Conservation (phyloP, 2,888 invertebrate genomes). For the Torymus texanus region DNA sequence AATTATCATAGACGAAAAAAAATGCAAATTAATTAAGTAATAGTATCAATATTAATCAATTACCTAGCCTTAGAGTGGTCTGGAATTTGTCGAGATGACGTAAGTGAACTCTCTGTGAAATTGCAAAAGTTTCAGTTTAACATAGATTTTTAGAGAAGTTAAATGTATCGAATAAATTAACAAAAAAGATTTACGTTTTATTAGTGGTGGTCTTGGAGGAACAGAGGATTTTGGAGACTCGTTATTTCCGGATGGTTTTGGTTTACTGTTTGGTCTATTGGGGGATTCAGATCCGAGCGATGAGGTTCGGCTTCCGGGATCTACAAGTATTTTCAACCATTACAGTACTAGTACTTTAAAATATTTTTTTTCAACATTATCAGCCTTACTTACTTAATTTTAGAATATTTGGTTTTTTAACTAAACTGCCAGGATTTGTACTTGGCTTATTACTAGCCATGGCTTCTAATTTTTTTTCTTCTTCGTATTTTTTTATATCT, state of each 20-base stretch:
- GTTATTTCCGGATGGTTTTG: slow-evolving; percentile 25
- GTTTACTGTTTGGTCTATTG: slow-evolving; percentile 17
- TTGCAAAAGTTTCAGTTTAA: too few species aligned
- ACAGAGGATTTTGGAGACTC: slow-evolving; percentile 48
- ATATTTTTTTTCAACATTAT: background rate
- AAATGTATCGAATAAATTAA: background rate
- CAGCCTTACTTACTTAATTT: slow-evolving; percentile 32
- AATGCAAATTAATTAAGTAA: background rate
- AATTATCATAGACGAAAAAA: background rate
- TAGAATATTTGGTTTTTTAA: slow-evolving; percentile 32
- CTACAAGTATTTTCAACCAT: slow-evolving; percentile 30
- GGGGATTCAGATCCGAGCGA: background rate
- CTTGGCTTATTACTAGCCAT: slow-evolving; percentile 27
- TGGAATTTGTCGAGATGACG: slow-evolving; percentile 54
- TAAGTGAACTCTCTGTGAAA: slow-evolving; percentile 59
- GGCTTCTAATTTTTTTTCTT: slow-evolving; percentile 68
- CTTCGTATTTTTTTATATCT: slow-evolving; percentile 69
- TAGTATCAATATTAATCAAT: slow-evolving; percentile 36
- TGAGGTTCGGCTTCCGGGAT: background rate
- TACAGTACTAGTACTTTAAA: background rate
- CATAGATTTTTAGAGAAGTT: too few species aligned
- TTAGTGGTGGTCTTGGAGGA: slow-evolving; percentile 52
- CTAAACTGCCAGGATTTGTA: background rate
- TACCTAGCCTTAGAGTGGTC: slow-evolving; percentile 66
- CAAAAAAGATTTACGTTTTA: slow-evolving; percentile 56